Base-by-base conservation (phyloP, 2,888 invertebrate genomes). In the Andrena fulva region DNA sequence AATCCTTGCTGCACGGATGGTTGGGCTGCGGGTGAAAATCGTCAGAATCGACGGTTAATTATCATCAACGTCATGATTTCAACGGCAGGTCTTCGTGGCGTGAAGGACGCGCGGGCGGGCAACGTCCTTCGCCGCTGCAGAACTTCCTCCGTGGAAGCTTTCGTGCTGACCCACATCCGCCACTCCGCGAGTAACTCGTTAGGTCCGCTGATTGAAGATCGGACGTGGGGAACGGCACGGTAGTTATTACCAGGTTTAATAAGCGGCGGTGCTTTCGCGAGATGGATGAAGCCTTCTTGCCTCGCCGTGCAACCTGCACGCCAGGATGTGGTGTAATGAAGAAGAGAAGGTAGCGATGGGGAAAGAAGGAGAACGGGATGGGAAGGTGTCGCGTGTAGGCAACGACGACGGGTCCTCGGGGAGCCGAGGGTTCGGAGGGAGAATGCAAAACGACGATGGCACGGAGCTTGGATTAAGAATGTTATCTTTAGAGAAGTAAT, bases 181-280 rank as follows among this genome's bases (percentile, higher is more conserved):
- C n/a, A 48, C 27, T 59, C 31, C 10, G 42, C 60, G 54, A 83
- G 86, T 86, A 84, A 89, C 89, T 85, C 82, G 89, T 89, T 87
- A 79, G 85, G 85, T 73, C 69, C 74, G 56, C 48, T 85, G 84
- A 78, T 78, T 77, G 78, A 77, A 67, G 66, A 81, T 84, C 77
- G 63, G 62, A 16, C 66, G 56, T 56, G 62, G 63, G 64, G 71
- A 79, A 74, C 72, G 69, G 75, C 75, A 80, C 76, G 80, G 75
- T 75, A 54, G 85, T 89, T 87, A 88, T 85, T 87, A 89, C 82
- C 62, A 66, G 69, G 80, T 89, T 88, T 82, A 87, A 89, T 88
- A 85, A 87, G 77, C 70, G 82, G 60, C 67, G 75, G 74, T 79
- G 70, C 67, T 73, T 63, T 60, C 77, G 56, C 59, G 74, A 71